phyloP scores from a whole-genome alignment of 2,113 vertebrate genomes.

The Eonycteris spelaea region DNA sequence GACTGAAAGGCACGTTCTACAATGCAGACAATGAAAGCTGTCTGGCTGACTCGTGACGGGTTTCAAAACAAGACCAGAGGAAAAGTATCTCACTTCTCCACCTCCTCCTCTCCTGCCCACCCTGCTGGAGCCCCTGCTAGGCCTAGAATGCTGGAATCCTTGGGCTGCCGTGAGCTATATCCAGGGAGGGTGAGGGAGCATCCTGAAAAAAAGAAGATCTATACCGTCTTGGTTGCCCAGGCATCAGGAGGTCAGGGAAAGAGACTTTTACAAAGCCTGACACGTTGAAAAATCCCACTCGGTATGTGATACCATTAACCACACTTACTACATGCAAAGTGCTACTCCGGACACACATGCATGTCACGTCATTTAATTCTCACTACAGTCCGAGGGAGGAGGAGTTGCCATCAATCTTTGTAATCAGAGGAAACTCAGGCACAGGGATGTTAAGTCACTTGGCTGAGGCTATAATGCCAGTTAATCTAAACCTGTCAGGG shows the following conservation, averaged over 20 bases:
- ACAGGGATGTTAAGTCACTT: too few relatives aligned
- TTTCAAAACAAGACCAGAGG: background rate
- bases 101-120: background rate
- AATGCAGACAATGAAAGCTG: background rate
- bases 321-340: background rate
- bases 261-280: background rate
- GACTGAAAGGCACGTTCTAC: background rate
- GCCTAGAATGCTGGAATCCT: background rate
- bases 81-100: background rate
- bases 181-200: background rate
- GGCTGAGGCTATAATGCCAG: background rate
- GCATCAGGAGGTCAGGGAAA: background rate
- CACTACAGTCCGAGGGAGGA: too few relatives aligned
- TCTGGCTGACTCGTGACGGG: background rate
- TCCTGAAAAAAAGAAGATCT: background rate
- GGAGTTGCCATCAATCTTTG: background rate
- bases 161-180: background rate
- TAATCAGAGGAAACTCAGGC: background rate
- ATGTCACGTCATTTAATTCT: background rate
- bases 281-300: background rate
- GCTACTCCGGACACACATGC: background rate
- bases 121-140: background rate
- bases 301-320: rapidly evolving
- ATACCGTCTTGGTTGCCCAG: background rate
- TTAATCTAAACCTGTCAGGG: background rate